These are phyloP conservation scores for Aspidiotus destructor DNA, from an alignment of 2,888 invertebrate species.

Conservation along the genomic window DNA sequence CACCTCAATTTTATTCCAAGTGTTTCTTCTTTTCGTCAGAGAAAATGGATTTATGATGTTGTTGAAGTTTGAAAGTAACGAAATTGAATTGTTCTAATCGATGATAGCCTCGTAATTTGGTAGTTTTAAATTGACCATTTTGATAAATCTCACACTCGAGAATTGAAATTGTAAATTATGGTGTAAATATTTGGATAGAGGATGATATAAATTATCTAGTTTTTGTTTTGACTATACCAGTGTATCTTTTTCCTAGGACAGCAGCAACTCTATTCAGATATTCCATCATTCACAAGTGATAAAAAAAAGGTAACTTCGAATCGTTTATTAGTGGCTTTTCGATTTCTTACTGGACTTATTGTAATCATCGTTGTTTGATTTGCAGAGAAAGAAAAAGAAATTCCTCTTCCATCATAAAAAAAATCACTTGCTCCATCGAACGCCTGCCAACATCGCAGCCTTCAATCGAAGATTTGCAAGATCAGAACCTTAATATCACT, in stretches of 20 bases:
- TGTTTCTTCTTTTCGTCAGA: no score
- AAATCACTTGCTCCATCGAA: conserved; percentile 54
- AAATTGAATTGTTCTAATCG: no score
- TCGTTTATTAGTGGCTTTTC: background rate
- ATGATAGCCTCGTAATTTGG: no score
- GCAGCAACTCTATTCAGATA: conserved; percentile 39
- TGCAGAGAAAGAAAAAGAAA: conserved; percentile 42
- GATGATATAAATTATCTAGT: no score
- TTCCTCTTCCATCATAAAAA: conserved; percentile 80
- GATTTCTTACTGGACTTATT: background rate
- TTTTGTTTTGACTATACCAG: conserved; percentile 50
- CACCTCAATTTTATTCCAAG: no score
- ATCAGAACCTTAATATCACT: conserved; percentile 22
- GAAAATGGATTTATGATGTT: no score
- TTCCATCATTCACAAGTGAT: conserved; percentile 24
- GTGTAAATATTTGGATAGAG: no score
- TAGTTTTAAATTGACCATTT: no score
- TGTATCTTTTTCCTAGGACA: conserved; percentile 67
- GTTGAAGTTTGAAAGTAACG: no score
- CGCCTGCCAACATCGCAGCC: conserved; percentile 36
- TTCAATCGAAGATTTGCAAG: conserved; percentile 35
- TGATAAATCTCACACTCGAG: no score
- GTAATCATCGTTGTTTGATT: background rate
- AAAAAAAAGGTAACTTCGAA: conserved; percentile 21
- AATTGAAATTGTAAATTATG: no score